A percentile compares a stretch with the other conserved stretches of the same genome.
phyloP scores from a whole-genome alignment of 92 coral and sea anemone genomes.

The Umimayanthus chanpuru region DNA sequence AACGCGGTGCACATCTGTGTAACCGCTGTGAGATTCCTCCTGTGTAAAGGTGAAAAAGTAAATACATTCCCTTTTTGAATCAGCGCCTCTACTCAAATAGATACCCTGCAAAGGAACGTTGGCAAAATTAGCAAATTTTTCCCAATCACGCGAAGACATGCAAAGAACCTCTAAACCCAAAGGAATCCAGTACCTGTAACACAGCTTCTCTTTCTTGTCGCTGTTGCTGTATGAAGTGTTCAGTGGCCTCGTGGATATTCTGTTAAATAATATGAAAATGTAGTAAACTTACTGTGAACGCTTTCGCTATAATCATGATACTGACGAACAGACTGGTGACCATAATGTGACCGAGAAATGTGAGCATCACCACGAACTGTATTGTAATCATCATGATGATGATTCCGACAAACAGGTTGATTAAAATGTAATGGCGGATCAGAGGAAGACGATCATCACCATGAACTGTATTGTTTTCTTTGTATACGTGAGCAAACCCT shows the following conservation, averaged over 20 bases:
- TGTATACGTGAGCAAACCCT: too few relatives aligned
- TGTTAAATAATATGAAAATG: neutral
- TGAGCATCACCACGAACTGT: slow-evolving; percentile 33
- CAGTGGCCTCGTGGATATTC: slow-evolving; percentile 98
- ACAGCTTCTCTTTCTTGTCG: slow-evolving; percentile 88
- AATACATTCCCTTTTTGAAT: too few relatives aligned
- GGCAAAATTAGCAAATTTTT: too few relatives aligned
- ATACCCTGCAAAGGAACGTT: too few relatives aligned
- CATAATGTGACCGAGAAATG: slow-evolving; percentile 95
- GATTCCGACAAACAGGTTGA: slow-evolving; percentile 93
- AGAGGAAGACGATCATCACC: too few relatives aligned
- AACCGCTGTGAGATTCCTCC: too few relatives aligned
- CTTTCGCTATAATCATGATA: slow-evolving; percentile 87
- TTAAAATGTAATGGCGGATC: slow-evolving; percentile 95
- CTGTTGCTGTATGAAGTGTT: slow-evolving; percentile 87
- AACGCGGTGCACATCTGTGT: too few relatives aligned
- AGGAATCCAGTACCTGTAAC: slow-evolving; percentile 68
- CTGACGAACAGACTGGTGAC: slow-evolving; percentile 95
- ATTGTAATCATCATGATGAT: slow-evolving; percentile 83
- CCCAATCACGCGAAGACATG: neutral
- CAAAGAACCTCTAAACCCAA: too few relatives aligned
- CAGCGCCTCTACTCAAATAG: too few relatives aligned
- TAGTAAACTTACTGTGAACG: too few relatives aligned
- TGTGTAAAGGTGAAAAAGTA: too few relatives aligned
- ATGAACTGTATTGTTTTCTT: too few relatives aligned